Evolutionary conservation across 2,888 invertebrate species (phyloP).

Genomic region (Drosophila formosana): DNA sequence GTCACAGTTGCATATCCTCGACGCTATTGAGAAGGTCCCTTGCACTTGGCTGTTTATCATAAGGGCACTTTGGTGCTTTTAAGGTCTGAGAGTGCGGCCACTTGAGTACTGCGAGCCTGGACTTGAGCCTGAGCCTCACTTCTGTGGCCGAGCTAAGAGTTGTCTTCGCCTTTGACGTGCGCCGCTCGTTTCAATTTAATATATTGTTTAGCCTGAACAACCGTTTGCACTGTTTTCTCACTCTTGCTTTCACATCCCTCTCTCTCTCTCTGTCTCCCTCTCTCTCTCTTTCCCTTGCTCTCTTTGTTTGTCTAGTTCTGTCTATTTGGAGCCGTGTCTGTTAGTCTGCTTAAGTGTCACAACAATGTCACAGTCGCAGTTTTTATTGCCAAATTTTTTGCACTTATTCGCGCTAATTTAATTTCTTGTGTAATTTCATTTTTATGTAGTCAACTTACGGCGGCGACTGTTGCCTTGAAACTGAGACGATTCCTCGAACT

Average conservation of each 20-base stretch:
- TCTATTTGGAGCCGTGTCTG: constrained; percentile 35
- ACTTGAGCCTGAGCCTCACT: constrained; percentile 30
- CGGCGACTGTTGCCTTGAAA: constrained; percentile 66
- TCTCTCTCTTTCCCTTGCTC: neutral
- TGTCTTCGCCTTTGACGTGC: constrained; percentile 64
- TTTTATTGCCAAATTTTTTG: constrained; percentile 70
- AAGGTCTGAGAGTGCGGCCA: constrained; percentile 55
- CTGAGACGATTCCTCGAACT: constrained; percentile 46
- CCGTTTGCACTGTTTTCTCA: constrained; percentile 36
- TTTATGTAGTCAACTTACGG: constrained; percentile 71
- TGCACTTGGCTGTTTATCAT: constrained; percentile 69
- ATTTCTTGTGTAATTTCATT: constrained; percentile 78
- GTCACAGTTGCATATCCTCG: constrained; percentile 26
- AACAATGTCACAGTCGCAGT: constrained; percentile 66
- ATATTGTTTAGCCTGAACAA: constrained; percentile 64
- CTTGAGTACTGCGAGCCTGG: constrained; percentile 53
- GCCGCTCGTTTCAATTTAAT: constrained; percentile 69
- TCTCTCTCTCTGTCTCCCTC: too few species aligned
- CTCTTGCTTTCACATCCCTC: neutral
- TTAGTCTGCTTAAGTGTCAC: constrained; percentile 64
- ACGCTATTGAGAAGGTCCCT: constrained; percentile 1
- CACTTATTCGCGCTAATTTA: constrained; percentile 77
- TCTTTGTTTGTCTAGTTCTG: neutral
- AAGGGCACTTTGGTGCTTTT: constrained; percentile 61
- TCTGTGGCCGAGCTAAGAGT: constrained; percentile 20